Evolutionary conservation across 2,888 invertebrate genomes (phyloP).

Genomic region (Parelbella ahira): DNA sequence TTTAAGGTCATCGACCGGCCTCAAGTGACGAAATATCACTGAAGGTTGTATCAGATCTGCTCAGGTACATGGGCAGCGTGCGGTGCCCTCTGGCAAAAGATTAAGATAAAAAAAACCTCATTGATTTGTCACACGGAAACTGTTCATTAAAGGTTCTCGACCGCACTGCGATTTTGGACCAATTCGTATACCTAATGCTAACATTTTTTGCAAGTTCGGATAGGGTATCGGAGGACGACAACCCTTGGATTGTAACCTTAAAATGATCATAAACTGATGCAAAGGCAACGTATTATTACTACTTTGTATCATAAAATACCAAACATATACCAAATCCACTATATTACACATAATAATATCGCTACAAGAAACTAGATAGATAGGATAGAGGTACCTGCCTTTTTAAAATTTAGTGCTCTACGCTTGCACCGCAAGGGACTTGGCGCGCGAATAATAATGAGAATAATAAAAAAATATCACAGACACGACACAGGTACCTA

Average conservation of each 20-base stretch:
- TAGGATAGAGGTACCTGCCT: too few species aligned
- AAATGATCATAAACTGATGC: constrained; percentile 7
- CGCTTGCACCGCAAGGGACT: too few species aligned
- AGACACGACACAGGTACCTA: too few species aligned
- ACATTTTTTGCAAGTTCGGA: constrained; percentile 20
- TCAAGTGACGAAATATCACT: constrained; percentile 57
- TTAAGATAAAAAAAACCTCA: constrained; percentile 19
- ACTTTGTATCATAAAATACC: too few species aligned
- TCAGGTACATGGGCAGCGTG: constrained; percentile 49
- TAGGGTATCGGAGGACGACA: constrained; percentile 18
- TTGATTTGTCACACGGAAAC: constrained; percentile 32
- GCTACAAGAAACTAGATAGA: too few species aligned
- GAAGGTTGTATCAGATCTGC: constrained; percentile 60
- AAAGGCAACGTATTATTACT: too few species aligned
- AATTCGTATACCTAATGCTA: constrained; percentile 25
- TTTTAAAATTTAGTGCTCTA: too few species aligned
- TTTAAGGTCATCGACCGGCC: constrained; percentile 58
- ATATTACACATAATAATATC: too few species aligned
- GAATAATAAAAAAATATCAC: too few species aligned
- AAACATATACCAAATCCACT: too few species aligned
- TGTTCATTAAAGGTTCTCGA: constrained; percentile 34
- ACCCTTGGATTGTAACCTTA: constrained; percentile 11
- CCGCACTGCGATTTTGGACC: constrained; percentile 31
- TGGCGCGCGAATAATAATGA: too few species aligned
- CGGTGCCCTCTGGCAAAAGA: constrained; percentile 47